These are phyloP conservation scores for Mesorhabditis spiculigera DNA, from an alignment of 2,888 invertebrate species.

Conservation along the genomic window DNA sequence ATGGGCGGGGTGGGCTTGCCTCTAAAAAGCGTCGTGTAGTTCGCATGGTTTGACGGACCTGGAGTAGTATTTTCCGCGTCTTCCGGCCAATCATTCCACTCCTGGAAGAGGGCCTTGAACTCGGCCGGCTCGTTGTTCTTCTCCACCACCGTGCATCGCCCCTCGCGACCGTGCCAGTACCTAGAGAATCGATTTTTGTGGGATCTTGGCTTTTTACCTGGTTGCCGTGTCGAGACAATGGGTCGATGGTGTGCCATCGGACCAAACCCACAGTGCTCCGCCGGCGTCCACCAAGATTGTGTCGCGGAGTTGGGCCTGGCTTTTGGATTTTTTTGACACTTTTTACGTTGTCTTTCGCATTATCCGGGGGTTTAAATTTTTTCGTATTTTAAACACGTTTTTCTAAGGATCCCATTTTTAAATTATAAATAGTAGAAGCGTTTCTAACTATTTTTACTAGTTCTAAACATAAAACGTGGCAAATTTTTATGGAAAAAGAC, in stretches of 20 bases:
- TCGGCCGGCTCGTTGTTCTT: slow-evolving; percentile 39
- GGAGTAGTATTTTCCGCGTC: slow-evolving; percentile 13
- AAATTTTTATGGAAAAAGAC: too few species aligned
- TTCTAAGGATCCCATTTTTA: too few species aligned
- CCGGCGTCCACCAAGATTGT: slow-evolving; percentile 43
- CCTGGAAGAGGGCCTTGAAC: slow-evolving; percentile 44
- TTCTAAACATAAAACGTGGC: too few species aligned
- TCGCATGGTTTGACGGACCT: background rate
- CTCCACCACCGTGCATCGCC: slow-evolving; percentile 31
- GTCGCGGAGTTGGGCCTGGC: slow-evolving; percentile 19
- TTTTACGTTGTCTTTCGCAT: too few species aligned
- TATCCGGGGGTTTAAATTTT: too few species aligned
- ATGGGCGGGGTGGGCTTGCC: background rate
- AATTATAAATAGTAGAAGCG: too few species aligned
- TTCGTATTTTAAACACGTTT: too few species aligned
- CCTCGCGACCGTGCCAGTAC: slow-evolving; percentile 26
- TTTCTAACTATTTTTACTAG: too few species aligned
- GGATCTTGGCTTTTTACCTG: background rate
- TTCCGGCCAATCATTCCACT: slow-evolving; percentile 30
- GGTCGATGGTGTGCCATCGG: slow-evolving; percentile 28
- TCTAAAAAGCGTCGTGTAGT: background rate
- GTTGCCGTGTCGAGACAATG: background rate
- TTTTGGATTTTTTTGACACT: background rate
- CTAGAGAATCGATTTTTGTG: slow-evolving; percentile 12
- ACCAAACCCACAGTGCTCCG: slow-evolving; percentile 45